A percentile compares a stretch with the other conserved stretches of the same genome.
These are phyloP conservation scores for Melanostoma scalare DNA, from an alignment of 2,888 invertebrate species.

Conservation along the genomic window DNA sequence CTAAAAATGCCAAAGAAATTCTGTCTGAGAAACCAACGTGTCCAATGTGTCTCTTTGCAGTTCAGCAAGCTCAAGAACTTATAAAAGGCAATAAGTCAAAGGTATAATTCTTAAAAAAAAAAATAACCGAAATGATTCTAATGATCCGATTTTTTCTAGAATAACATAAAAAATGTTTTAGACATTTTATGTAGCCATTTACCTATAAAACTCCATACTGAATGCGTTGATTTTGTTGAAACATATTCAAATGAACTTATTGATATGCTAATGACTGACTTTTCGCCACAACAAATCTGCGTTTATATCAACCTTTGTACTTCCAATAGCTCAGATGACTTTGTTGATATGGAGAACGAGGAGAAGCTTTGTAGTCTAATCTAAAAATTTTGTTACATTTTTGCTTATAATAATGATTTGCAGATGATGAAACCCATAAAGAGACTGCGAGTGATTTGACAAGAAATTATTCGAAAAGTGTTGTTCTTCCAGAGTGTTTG, in stretches of 20 bases:
- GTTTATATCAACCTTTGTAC: conserved; percentile 89
- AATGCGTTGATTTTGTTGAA: conserved; percentile 90
- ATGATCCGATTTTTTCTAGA: conserved; percentile 82
- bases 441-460: too few relatives aligned
- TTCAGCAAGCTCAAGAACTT: conserved; percentile 88
- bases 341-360: conserved; percentile 75
- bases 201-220: conserved; percentile 84
- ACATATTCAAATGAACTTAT: conserved; percentile 89
- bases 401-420: too few relatives aligned
- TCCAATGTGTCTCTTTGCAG: conserved; percentile 92
- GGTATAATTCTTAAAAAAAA: conserved; percentile 81
- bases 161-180: conserved; percentile 87
- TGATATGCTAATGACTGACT: conserved; percentile 90
- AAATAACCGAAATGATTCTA: not conserved
- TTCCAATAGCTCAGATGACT: conserved; percentile 80
- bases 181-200: conserved; percentile 88
- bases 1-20: conserved; percentile 27
- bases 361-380: conserved; percentile 6
- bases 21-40: conserved; percentile 87
- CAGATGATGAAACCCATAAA: too few relatives aligned
- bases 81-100: conserved; percentile 89
- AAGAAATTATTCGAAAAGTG: too few relatives aligned
- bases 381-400: too few relatives aligned
- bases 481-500: conserved; percentile 77
- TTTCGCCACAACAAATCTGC: conserved; percentile 90